phyloP scores from a whole-genome alignment of 1,140 invertebrate genomes.

The Cepaea nemoralis region DNA sequence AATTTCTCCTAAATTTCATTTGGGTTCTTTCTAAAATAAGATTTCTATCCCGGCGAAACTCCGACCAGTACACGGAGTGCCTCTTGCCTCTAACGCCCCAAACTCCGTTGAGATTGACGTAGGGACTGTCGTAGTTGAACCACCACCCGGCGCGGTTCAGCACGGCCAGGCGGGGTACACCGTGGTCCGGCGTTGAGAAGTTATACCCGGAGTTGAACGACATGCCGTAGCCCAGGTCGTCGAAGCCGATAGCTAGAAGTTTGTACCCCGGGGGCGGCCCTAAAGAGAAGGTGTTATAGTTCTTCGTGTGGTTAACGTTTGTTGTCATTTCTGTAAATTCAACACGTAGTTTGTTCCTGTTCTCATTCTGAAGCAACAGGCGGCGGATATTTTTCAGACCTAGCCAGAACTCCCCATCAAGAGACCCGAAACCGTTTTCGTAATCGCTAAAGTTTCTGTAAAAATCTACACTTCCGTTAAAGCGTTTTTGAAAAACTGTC shows the following conservation, averaged over 20 bases:
- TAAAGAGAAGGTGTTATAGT: neutral
- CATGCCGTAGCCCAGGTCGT: conserved; percentile 20
- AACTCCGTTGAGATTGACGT: conserved; percentile 27
- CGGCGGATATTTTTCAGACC: conserved; percentile 50
- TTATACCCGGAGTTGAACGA: conserved; percentile 8
- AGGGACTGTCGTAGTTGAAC: conserved; percentile 9
- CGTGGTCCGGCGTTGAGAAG: conserved; percentile 14
- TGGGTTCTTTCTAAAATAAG: neutral
- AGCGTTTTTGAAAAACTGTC: conserved; percentile 78
- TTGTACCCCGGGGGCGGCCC: neutral
- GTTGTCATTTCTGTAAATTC: neutral
- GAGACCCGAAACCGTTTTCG: conserved; percentile 38
- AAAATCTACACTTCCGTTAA: conserved; percentile 43
- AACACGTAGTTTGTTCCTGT: conserved; percentile 10
- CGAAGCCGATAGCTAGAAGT: neutral
- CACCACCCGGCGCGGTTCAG: conserved; percentile 5
- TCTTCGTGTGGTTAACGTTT: neutral
- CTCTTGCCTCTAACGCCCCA: neutral
- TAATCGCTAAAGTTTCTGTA: conserved; percentile 37
- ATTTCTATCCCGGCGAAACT: neutral
- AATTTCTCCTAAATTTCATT: conserved; percentile 29
- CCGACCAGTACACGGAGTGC: neutral
- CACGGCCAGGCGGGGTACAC: neutral
- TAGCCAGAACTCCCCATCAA: conserved; percentile 50
- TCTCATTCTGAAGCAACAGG: conserved; percentile 6